Percentiles rank a stretch among this genome's conserved stretches.
phyloP scores from a whole-genome alignment of 2,797 vertebrate genomes.

The Trachurus trachurus region DNA sequence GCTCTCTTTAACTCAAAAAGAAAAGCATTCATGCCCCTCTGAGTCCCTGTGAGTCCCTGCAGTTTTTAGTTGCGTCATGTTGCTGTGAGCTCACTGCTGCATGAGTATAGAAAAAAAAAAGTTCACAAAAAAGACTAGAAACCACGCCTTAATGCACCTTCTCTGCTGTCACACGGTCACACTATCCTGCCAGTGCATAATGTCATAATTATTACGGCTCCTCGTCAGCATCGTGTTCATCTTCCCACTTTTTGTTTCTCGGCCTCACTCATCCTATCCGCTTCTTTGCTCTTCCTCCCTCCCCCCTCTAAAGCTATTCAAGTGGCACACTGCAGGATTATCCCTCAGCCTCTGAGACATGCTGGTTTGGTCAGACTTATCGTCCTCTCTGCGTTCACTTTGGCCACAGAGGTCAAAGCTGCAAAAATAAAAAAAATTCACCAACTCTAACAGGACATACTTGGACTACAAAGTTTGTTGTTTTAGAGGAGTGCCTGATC shows the following conservation, averaged over 20 bases:
- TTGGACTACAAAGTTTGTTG: slow-evolving; percentile 28
- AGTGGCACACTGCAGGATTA: slow-evolving; percentile 87
- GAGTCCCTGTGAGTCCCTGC: background rate
- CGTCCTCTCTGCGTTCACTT: slow-evolving; percentile 67
- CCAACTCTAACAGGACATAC: slow-evolving; percentile 3
- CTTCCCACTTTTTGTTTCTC: slow-evolving; percentile 24
- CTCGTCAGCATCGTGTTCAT: slow-evolving; percentile 10
- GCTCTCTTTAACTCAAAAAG: slow-evolving; percentile 26
- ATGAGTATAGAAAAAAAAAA: background rate
- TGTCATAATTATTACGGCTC: slow-evolving; percentile 29
- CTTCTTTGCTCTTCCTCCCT: slow-evolving; percentile 63
- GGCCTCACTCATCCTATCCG: slow-evolving; percentile 56
- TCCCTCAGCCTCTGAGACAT: slow-evolving; percentile 82
- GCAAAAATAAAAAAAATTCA: slow-evolving; percentile 45
- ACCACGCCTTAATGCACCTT: background rate
- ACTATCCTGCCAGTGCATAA: background rate
- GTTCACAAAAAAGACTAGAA: background rate
- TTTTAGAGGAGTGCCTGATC: slow-evolving; percentile 23
- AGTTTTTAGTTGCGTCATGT: background rate
- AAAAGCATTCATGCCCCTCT: slow-evolving; percentile 1
- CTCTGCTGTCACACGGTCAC: background rate
- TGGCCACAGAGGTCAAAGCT: slow-evolving; percentile 61
- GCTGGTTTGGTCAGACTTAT: slow-evolving; percentile 71
- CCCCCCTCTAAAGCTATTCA: slow-evolving; percentile 83
- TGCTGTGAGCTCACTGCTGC: background rate